Conservation (phyloP, 2,888 invertebrate species). For the Agelastica alni region DNA sequence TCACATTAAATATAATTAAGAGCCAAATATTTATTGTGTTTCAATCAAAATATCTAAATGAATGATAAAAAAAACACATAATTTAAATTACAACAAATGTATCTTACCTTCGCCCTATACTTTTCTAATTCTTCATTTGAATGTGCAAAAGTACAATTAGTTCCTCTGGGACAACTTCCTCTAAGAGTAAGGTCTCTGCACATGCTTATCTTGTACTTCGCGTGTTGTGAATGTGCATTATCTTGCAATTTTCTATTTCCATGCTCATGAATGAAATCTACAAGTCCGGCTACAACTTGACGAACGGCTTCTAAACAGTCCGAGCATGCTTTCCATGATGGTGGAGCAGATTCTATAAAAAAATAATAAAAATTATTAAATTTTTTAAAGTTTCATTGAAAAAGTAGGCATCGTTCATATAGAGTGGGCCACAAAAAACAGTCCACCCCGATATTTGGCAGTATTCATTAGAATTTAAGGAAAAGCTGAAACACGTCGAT, state of each 20-base stretch:
- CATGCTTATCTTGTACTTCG: slow-evolving; percentile 88
- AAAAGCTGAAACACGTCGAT: no score
- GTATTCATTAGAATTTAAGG: no score
- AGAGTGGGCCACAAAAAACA: no score
- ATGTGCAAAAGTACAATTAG: slow-evolving; percentile 90
- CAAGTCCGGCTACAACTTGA: slow-evolving; percentile 75
- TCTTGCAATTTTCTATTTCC: slow-evolving; percentile 69
- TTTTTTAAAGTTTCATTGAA: no score
- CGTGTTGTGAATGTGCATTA: slow-evolving; percentile 63
- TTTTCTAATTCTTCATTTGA: slow-evolving; percentile 89
- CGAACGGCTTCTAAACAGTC: slow-evolving; percentile 70
- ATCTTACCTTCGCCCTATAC: slow-evolving; percentile 52
- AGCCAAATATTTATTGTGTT: no score
- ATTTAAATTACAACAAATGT: not conserved
- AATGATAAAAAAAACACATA: no score
- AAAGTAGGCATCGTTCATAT: no score
- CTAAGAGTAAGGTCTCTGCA: slow-evolving; percentile 82
- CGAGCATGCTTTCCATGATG: slow-evolving; percentile 68
- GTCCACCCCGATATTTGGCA: no score
- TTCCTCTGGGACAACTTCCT: slow-evolving; percentile 83
- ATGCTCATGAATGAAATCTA: slow-evolving; percentile 77
- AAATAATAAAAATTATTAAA: no score
- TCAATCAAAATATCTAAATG: no score
- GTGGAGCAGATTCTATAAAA: slow-evolving; percentile 63
- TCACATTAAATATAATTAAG: no score